Percentiles rank a stretch among this genome's conserved stretches.
Conservation (phyloP, 2,113 vertebrate genomes). For the Tiliqua scincoides region DNA sequence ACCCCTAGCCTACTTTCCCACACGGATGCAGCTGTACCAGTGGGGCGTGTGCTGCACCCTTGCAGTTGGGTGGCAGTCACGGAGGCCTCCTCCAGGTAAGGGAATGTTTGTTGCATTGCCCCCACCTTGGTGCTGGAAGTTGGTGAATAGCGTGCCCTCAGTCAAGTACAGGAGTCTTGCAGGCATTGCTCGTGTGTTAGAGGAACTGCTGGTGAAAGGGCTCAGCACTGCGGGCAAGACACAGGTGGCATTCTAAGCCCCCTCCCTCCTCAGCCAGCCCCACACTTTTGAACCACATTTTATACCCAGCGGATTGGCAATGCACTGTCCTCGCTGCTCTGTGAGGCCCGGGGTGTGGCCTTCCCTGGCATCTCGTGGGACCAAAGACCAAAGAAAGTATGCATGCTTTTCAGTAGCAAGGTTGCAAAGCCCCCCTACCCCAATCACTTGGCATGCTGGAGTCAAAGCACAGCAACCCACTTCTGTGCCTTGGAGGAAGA, state of each 20-base stretch:
- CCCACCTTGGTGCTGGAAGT: no score
- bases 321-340: no score
- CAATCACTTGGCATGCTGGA: background rate
- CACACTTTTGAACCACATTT: accelerated
- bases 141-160: no score
- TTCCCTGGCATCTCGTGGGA: background rate
- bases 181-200: background rate
- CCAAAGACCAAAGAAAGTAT: background rate
- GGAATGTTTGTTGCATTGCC: no score
- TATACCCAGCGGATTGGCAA: background rate
- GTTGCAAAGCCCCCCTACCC: background rate
- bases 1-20: no score
- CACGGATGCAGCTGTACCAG: no score
- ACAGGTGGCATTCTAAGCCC: no score
- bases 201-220: background rate
- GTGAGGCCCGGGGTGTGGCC: background rate
- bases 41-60: no score
- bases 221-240: background rate
- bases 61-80: no score
- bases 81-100: no score
- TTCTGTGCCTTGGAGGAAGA: no score
- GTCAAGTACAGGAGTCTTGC: background rate
- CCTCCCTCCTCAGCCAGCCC: background rate
- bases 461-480: background rate
- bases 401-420: background rate